These are phyloP conservation scores for Nyctalus aviator DNA, from an alignment of 2,797 vertebrate species.

Conservation along the genomic window DNA sequence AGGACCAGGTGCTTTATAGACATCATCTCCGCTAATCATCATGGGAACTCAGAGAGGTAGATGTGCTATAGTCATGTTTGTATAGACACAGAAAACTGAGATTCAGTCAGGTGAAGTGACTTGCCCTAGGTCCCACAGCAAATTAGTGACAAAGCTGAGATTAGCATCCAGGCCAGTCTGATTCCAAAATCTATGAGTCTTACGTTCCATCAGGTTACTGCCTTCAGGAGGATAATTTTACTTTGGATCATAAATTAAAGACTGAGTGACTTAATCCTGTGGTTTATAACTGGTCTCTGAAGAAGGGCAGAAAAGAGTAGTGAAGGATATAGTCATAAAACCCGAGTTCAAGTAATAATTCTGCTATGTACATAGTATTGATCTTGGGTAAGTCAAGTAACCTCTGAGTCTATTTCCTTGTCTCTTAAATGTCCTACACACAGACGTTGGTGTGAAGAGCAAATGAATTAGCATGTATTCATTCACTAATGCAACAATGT, in stretches of 20 bases:
- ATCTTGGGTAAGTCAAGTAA: constrained; percentile 42
- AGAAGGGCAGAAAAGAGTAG: constrained; percentile 37
- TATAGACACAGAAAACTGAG: neutral
- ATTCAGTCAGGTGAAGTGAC: neutral
- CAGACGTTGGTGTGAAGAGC: constrained; percentile 43
- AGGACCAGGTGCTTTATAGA: neutral
- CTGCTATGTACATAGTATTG: neutral
- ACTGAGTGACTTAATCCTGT: constrained; percentile 45
- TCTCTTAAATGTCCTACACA: constrained; percentile 49
- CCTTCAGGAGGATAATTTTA: neutral
- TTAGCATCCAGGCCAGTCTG: neutral
- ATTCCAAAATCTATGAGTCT: neutral
- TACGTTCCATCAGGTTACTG: neutral
- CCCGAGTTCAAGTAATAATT: constrained; percentile 25
- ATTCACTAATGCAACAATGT: constrained; percentile 57
- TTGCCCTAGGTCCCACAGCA: neutral
- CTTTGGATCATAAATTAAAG: constrained; percentile 50
- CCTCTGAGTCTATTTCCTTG: constrained; percentile 20
- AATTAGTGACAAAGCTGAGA: constrained; percentile 7
- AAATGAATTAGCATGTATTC: constrained; percentile 46
- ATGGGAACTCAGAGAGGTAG: neutral
- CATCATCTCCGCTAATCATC: neutral
- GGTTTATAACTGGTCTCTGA: constrained; percentile 25
- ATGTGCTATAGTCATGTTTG: neutral
- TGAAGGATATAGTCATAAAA: constrained; percentile 51